Evolutionary conservation across 2,113 vertebrate genomes (phyloP), one percentile per base, ranked within the genome.

Genomic region (Python bivittatus): DNA sequence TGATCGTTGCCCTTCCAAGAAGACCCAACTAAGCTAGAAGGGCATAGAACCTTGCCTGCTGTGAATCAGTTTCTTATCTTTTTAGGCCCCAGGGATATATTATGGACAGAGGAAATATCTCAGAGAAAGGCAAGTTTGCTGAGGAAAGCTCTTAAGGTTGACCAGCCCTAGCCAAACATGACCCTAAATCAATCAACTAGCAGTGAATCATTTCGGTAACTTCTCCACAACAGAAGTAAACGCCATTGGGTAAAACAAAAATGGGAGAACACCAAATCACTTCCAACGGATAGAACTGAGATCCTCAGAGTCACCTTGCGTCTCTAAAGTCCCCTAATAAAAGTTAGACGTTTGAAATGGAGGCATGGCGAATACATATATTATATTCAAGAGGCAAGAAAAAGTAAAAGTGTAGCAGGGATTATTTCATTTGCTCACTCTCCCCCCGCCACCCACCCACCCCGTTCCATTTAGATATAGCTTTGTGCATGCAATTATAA

Each of bases 401-500:
- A 20, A 86, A 25, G 56, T 60, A 84, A 64, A 84, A 84, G n/a
- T 44, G 44, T 68, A 68, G 52, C 52, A 1, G 42, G 22, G 91
- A 12, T 17, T 68, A 29, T 48, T 88, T 58, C 29, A 52, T 33
- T 89, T 29, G 20, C 33, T 79, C 72, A 79, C 33, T 79, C 72
- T 79, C n/a, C 72, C 17, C 72, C 72, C 33, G n/a, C n/a, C 2
- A 79, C 17, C 33, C 33, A 6, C 8, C 2, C n/a, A 12, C 61
- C 68, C 1, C 27, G 27, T 88, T 84, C 15, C 92, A 54, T 48
- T 38, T 20, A 84, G 84, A 72, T 72, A 44, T 86, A 90, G 7
- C n/a, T 94, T 94, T 95, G 92, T 92, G 92, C 89, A 79, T 92
- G 85, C 85, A 85, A 84, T 95, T 93, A 61, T 57, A 85, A 90